Base-by-base conservation (phyloP, 1,140 invertebrate species). In the Babylonia areolata region DNA sequence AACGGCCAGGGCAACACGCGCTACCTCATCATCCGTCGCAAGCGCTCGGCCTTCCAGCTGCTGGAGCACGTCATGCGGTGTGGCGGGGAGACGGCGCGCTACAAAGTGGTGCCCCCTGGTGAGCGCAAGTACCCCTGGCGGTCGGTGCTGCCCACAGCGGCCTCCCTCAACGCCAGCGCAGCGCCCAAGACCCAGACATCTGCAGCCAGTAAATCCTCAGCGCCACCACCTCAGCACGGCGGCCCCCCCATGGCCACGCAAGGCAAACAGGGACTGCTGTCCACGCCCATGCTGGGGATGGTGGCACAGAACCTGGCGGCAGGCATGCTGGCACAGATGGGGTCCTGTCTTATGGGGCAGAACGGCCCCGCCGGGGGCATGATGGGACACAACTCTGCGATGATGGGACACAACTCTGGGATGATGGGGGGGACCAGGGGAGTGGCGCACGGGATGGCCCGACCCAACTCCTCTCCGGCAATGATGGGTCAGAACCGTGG, bases 21-120 rank as follows among this genome's bases (percentile, higher is more conserved):
- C 11, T 95, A 93, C 81, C 87, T 96, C 64, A 93, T 95, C 5
- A 92, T 96, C 0, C 95, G 88, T 85, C 94, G 92, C 94, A 96
- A 94, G 81, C 84, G 93, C 28, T 87, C 89, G 17, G 88, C 92
- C 1, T 39, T 85, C 75, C 87, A 95, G 87, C 86, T 95, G 6
- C 89, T 95, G 42, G 85, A 91, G 39, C 92, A 95, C 87, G 87
- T 95, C 15, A 86, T 92, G 82, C 39, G 85, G 15, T 89, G 77
- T 78, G 94, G 94, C 12, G 94, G 94, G 9, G 90, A 91, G 82
- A 95, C 93, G 1, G 90, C 90, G 31, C 93, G 93, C 87, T 95
- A 95, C 90, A 90, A 92, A 87, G 90, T 95, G 2, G 90, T 95
- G 33, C 92, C 93, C 23, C 94, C 93, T 35, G 81, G 82, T n/a